These are phyloP conservation scores for Lamprologus tigripictilis DNA, from an alignment of 2,113 vertebrate genomes.

Conservation along the genomic window DNA sequence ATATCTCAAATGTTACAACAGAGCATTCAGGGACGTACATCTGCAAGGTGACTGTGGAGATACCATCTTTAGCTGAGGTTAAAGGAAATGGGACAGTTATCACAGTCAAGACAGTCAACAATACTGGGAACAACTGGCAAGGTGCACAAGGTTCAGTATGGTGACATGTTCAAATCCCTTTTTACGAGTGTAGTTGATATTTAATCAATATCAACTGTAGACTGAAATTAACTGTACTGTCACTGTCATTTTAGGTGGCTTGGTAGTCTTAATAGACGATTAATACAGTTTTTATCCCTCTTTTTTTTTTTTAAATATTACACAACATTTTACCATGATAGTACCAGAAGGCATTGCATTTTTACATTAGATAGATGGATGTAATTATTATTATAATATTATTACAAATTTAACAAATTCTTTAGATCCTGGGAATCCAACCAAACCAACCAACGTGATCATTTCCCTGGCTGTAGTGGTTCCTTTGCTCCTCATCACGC, in stretches of 20 bases:
- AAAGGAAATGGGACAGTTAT: neutral
- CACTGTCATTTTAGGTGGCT: accelerated
- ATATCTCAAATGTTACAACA: accelerated
- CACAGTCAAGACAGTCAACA: accelerated
- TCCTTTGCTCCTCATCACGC: neutral
- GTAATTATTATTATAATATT: accelerated
- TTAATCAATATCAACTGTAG: accelerated
- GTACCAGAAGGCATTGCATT: accelerated
- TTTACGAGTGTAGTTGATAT: accelerated
- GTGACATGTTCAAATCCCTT: accelerated
- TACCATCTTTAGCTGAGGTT: accelerated
- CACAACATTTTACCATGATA: neutral
- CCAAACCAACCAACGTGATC: accelerated
- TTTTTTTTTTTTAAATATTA: neutral
- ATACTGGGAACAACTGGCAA: accelerated
- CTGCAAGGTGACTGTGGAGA: neutral
- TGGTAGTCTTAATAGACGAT: neutral
- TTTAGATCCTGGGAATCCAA: accelerated
- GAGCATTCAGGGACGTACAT: neutral
- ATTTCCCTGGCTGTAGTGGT: neutral
- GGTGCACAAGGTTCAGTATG: accelerated
- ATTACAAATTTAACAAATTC: neutral
- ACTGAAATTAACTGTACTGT: accelerated
- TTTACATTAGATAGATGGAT: neutral
- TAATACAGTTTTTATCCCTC: neutral